Conservation (phyloP, 2,888 invertebrate species). For the Pristionchus japonicus region DNA sequence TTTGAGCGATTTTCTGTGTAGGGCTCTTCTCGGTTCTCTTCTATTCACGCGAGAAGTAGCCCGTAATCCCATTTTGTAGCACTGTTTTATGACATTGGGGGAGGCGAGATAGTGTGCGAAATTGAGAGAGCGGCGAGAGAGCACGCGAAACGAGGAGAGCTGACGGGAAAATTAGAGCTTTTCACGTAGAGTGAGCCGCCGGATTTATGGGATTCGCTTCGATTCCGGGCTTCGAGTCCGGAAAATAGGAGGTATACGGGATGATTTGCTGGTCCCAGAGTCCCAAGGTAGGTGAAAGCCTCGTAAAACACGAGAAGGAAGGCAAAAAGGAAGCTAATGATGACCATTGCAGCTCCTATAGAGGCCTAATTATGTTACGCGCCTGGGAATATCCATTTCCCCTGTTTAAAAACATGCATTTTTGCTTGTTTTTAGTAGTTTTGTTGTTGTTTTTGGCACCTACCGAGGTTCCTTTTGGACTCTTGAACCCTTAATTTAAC, state of each 20-base stretch:
- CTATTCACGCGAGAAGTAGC: background rate
- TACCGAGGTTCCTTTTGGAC: too few species aligned
- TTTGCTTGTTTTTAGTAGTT: background rate
- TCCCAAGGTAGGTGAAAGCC: background rate
- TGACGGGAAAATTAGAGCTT: background rate
- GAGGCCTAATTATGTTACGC: constrained; percentile 20
- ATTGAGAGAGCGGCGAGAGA: background rate
- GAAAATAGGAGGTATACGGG: background rate
- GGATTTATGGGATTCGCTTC: background rate
- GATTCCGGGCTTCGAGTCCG: background rate
- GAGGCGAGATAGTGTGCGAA: background rate
- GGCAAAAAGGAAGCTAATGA: background rate
- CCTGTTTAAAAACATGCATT: background rate
- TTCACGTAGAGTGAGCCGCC: background rate
- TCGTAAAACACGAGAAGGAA: background rate
- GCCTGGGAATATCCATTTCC: background rate
- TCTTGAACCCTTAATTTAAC: background rate
- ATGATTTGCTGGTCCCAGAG: background rate
- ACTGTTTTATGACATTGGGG: constrained; percentile 2
- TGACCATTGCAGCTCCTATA: background rate
- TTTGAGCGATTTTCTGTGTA: too few species aligned
- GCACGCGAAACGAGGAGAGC: background rate
- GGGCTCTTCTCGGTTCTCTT: background rate
- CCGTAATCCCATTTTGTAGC: background rate
- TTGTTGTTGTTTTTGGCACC: background rate